Percentiles rank a stretch among this genome's conserved stretches.
Evolutionary conservation across 2,888 invertebrate species (phyloP).

Genomic region (Nebria salina): DNA sequence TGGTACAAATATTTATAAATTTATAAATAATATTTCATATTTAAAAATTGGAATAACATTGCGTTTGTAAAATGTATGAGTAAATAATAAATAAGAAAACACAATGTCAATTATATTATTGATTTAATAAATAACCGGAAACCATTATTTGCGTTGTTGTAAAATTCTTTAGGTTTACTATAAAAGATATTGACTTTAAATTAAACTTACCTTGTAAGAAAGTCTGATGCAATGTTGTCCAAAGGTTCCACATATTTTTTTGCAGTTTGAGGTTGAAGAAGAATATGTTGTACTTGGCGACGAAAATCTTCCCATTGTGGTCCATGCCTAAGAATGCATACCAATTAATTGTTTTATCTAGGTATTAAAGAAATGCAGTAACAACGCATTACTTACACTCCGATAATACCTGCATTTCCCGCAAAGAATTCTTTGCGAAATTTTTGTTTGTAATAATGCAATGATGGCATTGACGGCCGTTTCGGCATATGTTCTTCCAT

Average conservation of each 20-base stretch:
- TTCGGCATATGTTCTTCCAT: constrained; percentile 76
- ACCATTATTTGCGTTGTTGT: background rate
- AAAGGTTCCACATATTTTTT: constrained; percentile 78
- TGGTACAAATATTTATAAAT: constrained; percentile 5
- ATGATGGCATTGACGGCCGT: constrained; percentile 77
- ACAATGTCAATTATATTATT: background rate
- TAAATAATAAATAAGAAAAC: background rate
- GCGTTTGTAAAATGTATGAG: too few relatives aligned
- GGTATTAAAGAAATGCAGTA: too few relatives aligned
- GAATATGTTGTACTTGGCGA: constrained; percentile 83
- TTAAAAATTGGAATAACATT: too few relatives aligned
- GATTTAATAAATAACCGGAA: background rate
- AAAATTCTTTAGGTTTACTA: background rate
- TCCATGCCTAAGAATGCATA: constrained; percentile 74
- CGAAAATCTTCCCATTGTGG: constrained; percentile 87
- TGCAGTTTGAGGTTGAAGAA: constrained; percentile 82
- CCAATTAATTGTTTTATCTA: too few relatives aligned
- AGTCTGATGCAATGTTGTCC: constrained; percentile 79
- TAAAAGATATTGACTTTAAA: background rate
- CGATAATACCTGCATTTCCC: constrained; percentile 76
- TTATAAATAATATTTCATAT: too few relatives aligned
- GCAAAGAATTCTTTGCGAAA: constrained; percentile 76
- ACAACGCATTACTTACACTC: constrained; percentile 70
- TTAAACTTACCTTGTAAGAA: constrained; percentile 71
- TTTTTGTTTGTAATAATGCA: constrained; percentile 76